Conservation (phyloP, 2,113 vertebrate species). For the Prinia subflava region DNA sequence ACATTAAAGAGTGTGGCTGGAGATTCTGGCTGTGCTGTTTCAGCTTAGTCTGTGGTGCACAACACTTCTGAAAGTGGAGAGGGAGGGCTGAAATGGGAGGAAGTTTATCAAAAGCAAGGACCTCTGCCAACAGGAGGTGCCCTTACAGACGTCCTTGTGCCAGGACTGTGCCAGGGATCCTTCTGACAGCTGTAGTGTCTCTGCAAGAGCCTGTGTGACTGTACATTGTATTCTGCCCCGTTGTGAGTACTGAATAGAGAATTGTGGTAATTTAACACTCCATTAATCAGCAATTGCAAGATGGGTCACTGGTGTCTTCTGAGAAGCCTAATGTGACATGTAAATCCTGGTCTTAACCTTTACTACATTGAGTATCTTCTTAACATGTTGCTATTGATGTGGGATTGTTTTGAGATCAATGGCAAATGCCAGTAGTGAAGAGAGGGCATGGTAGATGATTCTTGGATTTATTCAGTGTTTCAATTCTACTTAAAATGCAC, state of each 20-base stretch:
- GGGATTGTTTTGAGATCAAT: not conserved
- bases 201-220: rapidly evolving
- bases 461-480: not conserved
- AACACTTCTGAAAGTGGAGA: not conserved
- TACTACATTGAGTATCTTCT: not conserved
- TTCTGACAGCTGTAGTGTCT: not conserved
- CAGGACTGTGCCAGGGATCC: not conserved
- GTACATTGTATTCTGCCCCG: not conserved
- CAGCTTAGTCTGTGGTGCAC: not conserved
- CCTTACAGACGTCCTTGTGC: not conserved
- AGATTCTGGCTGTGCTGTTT: not conserved
- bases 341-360: not conserved
- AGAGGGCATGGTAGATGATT: not conserved
- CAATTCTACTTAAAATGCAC: not conserved
- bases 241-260: not conserved
- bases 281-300: not conserved
- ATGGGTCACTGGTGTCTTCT: not conserved
- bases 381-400: not conserved
- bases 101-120: not conserved
- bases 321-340: not conserved
- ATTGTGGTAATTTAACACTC: not conserved
- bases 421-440: not conserved
- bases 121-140: not conserved
- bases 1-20: rapidly evolving
- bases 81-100: not conserved